phyloP scores from a whole-genome alignment of 2,113 vertebrate genomes.

The Megaceryle torquata region DNA sequence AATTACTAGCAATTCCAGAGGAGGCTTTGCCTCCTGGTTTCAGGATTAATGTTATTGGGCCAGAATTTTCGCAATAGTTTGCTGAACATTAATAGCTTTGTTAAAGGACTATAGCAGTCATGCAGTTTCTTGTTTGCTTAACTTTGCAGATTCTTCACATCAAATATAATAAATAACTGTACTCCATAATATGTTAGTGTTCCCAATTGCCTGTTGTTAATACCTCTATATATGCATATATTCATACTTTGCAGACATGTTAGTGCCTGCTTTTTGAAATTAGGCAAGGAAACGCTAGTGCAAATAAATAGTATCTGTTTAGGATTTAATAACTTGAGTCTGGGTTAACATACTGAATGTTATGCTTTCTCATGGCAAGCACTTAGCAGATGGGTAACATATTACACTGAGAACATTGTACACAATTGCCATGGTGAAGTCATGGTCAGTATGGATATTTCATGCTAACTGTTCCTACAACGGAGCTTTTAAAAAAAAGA shows the following conservation, averaged over 20 bases:
- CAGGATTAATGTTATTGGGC: neutral
- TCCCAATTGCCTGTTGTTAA: neutral
- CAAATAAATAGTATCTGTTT: neutral
- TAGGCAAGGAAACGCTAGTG: neutral
- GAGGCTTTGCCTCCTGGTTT: neutral
- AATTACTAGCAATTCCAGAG: neutral
- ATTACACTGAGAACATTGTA: neutral
- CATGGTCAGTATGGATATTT: slow-evolving; percentile 11
- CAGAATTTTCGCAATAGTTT: neutral
- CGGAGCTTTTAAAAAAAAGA: slow-evolving; percentile 53
- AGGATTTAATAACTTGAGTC: slow-evolving; percentile 6
- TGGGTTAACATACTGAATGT: neutral
- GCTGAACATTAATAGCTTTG: neutral
- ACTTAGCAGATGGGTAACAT: neutral
- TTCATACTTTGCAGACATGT: neutral
- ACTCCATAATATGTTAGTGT: neutral
- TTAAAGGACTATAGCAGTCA: neutral
- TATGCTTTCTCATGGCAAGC: neutral
- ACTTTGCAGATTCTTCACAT: neutral
- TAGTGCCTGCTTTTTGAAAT: slow-evolving; percentile 16
- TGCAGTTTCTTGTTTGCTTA: neutral
- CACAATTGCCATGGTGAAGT: slow-evolving; percentile 35
- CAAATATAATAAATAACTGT: neutral
- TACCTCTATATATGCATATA: neutral
- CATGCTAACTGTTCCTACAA: slow-evolving; percentile 33